Conservation (phyloP, 2,113 vertebrate species). For the Chloropsis hardwickii region DNA sequence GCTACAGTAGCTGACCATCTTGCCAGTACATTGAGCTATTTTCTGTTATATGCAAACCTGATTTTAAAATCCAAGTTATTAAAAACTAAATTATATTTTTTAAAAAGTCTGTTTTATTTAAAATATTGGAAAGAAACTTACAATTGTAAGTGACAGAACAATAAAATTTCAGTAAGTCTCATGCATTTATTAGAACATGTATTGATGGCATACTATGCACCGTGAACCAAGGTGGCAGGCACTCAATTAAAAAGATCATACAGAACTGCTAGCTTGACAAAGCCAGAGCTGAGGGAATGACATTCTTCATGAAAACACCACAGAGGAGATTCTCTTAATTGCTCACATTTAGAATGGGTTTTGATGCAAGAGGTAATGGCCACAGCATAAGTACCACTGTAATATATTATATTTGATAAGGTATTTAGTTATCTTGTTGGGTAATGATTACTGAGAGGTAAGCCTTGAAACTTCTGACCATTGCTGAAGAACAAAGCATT, state of each 20-base stretch:
- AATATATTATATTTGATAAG: not conserved
- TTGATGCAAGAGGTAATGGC: not conserved
- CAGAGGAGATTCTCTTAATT: not conserved
- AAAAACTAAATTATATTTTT: not conserved
- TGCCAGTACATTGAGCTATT: not conserved
- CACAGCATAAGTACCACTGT: not conserved
- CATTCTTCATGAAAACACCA: not conserved
- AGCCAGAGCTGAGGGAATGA: not conserved
- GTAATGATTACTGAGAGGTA: not conserved
- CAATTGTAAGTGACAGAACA: not conserved
- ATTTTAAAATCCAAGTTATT: not conserved
- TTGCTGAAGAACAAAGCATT: conserved; percentile 5
- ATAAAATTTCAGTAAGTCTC: not conserved
- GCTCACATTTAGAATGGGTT: not conserved
- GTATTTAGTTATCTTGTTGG: not conserved
- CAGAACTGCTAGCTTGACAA: not conserved
- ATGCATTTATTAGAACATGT: not conserved
- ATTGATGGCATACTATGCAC: not conserved
- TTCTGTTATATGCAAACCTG: not conserved
- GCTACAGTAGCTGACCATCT: not conserved
- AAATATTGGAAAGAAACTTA: not conserved
- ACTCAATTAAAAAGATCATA: not conserved
- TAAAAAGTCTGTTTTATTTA: not conserved
- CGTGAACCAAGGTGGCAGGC: not conserved
- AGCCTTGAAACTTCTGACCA: not conserved